Conservation (phyloP, 2,113 vertebrate genomes). For the Tapirus terrestris region DNA sequence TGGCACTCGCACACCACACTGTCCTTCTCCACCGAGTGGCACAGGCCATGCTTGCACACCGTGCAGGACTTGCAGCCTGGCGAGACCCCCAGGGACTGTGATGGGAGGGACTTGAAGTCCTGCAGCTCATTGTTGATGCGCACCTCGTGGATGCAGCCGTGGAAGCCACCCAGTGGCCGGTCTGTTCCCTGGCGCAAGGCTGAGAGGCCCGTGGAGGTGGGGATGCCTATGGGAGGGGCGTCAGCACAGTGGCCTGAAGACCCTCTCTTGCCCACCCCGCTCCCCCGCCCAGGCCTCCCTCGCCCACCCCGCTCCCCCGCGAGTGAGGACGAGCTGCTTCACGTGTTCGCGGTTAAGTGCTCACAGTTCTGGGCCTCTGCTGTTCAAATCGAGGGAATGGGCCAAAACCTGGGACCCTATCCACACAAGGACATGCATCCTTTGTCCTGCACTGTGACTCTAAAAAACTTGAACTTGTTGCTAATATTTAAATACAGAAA, state of each 20-base stretch:
- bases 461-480: not conserved
- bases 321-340: accelerated
- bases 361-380: not conserved
- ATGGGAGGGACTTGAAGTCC: constrained; percentile 91
- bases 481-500: not conserved
- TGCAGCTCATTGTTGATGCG: constrained; percentile 96
- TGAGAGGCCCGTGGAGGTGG: constrained; percentile 90
- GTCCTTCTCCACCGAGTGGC: constrained; percentile 92
- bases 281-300: accelerated
- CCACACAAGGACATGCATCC: accelerated
- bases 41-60: constrained; percentile 94
- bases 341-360: accelerated
- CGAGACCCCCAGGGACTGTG: constrained; percentile 90
- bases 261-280: not conserved
- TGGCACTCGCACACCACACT: constrained; percentile 96
- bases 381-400: accelerated
- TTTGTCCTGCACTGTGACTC: not conserved
- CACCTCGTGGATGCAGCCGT: constrained; percentile 96
- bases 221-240: constrained; percentile 89
- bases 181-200: constrained; percentile 92
- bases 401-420: accelerated
- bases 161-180: constrained; percentile 92
- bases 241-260: not conserved
- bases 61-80: constrained; percentile 96
- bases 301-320: too few species aligned